phyloP scores from a whole-genome alignment of 2,113 vertebrate species.

The Ivindomyrus marchei region DNA sequence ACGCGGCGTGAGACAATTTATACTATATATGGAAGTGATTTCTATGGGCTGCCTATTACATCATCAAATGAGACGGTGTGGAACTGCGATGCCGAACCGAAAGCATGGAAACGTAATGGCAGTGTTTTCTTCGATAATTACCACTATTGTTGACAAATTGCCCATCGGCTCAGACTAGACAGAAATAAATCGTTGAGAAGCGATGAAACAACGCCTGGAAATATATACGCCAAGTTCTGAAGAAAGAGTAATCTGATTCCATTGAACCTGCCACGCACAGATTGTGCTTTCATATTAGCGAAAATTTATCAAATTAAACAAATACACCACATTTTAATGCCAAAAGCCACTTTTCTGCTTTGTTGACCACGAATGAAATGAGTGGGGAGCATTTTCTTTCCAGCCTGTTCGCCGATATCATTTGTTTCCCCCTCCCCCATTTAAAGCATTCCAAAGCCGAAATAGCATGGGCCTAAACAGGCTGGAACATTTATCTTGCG shows the following conservation, averaged over 20 bases:
- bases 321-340: not conserved
- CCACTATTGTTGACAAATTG: conserved; percentile 36
- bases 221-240: conserved; percentile 4
- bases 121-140: conserved; percentile 30
- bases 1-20: not conserved
- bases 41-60: not conserved
- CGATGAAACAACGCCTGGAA: conserved; percentile 4
- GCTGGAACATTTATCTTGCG: not conserved
- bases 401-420: not conserved
- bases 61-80: not conserved
- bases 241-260: not conserved
- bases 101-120: conserved; percentile 14
- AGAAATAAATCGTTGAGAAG: conserved; percentile 34
- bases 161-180: conserved; percentile 32
- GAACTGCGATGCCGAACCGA: not conserved
- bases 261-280: not conserved
- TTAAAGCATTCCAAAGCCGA: not conserved
- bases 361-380: not conserved
- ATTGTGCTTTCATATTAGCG: not conserved
- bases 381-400: not conserved
- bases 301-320: not conserved
- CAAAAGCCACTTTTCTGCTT: not conserved
- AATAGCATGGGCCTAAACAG: not conserved
- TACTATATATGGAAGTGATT: not conserved
- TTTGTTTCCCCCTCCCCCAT: not conserved